A percentile compares a stretch with the other conserved stretches of the same genome.
Conservation (phyloP, 1,140 invertebrate genomes). For the Helicoverpa zea region DNA sequence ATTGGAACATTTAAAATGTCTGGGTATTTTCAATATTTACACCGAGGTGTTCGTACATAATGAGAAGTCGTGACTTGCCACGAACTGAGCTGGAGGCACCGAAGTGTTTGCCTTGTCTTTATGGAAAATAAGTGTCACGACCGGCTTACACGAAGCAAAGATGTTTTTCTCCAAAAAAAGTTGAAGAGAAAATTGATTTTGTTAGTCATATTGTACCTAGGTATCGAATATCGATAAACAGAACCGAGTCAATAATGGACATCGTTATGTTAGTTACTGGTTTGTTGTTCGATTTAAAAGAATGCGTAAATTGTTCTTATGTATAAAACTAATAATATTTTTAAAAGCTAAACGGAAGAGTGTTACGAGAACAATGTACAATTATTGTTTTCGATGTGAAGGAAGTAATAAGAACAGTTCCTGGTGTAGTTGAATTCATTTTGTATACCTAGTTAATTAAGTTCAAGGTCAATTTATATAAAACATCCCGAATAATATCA, state of each 20-base stretch:
- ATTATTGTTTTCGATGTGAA: slow-evolving; percentile 37
- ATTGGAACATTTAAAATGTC: slow-evolving; percentile 32
- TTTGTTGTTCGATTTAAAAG: neutral
- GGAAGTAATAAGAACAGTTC: slow-evolving; percentile 40
- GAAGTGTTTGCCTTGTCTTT: slow-evolving; percentile 39
- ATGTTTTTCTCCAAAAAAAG: neutral
- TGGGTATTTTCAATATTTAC: slow-evolving; percentile 40
- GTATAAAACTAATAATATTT: slow-evolving; percentile 3
- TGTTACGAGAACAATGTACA: slow-evolving; percentile 26
- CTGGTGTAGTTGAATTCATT: slow-evolving; percentile 25
- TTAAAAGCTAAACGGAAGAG: slow-evolving; percentile 14
- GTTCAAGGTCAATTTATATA: slow-evolving; percentile 27
- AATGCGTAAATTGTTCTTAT: neutral
- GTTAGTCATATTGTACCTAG: neutral
- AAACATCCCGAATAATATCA: slow-evolving; percentile 4
- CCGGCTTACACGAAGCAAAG: neutral
- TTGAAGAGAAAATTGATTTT: neutral
- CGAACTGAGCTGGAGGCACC: slow-evolving; percentile 23
- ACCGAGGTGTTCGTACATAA: slow-evolving; percentile 40
- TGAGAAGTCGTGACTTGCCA: slow-evolving; percentile 44
- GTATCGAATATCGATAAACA: neutral
- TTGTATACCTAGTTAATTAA: slow-evolving; percentile 12
- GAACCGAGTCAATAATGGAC: neutral
- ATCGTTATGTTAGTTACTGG: neutral
- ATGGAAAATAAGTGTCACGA: slow-evolving; percentile 44